A percentile compares a stretch with the other conserved stretches of the same genome.
Conservation (phyloP, 2,113 vertebrate genomes). For the Lepus americanus region DNA sequence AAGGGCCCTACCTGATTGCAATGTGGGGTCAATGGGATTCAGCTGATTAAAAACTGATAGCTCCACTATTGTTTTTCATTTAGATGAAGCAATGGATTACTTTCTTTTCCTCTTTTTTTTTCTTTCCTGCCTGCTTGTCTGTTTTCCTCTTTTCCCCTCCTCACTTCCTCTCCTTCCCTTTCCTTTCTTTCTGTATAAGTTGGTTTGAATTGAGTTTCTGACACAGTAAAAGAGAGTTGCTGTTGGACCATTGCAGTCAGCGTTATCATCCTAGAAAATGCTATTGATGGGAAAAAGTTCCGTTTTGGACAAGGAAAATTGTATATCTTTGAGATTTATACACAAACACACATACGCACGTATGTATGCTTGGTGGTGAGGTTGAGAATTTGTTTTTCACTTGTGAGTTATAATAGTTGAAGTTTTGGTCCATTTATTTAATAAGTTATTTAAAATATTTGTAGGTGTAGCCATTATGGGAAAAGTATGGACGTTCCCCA, state of each 20-base stretch:
- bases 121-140: not conserved
- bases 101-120: not conserved
- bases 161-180: not conserved
- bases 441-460: not conserved
- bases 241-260: not conserved
- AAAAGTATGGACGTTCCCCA: not conserved
- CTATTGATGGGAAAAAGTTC: not conserved
- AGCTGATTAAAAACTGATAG: not conserved
- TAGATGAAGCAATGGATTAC: not conserved
- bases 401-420: not conserved
- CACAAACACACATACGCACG: not conserved
- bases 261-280: not conserved
- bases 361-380: not conserved
- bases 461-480: not conserved
- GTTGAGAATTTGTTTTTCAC: not conserved
- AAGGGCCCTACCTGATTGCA: not conserved
- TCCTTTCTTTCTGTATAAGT: not conserved
- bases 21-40: not conserved
- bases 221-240: not conserved
- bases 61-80: not conserved
- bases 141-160: not conserved
- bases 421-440: not conserved
- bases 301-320: not conserved
- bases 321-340: not conserved
- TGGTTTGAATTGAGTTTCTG: not conserved